Percentiles rank a stretch among this genome's conserved stretches.
Conservation (phyloP, 1,140 invertebrate genomes). For the Sycobia sp. region DNA sequence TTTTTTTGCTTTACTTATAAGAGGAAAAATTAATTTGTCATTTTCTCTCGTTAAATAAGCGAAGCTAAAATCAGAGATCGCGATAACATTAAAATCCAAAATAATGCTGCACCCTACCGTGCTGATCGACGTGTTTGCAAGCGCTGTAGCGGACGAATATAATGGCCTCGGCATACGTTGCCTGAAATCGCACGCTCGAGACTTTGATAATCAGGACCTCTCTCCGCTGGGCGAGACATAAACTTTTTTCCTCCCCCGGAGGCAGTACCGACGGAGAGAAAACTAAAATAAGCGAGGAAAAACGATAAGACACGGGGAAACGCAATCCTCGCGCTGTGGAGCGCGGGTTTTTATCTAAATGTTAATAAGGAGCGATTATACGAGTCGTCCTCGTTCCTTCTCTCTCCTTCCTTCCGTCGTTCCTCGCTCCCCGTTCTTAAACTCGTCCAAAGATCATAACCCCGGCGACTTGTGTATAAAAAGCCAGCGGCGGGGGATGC, state of each 20-base stretch:
- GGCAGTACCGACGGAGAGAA: not conserved
- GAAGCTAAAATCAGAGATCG: too few relatives aligned
- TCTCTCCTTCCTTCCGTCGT: too few relatives aligned
- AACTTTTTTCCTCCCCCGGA: slow-evolving; percentile 10
- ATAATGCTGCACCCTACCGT: too few relatives aligned
- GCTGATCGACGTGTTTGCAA: too few relatives aligned
- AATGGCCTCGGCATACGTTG: too few relatives aligned
- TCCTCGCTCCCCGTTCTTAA: not conserved
- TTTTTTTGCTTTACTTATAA: too few relatives aligned
- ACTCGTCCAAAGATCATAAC: slow-evolving; percentile 34
- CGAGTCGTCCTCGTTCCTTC: too few relatives aligned
- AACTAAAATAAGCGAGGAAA: not conserved
- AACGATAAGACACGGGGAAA: not conserved
- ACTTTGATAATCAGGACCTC: slow-evolving; percentile 33
- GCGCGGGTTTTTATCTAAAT: slow-evolving; percentile 58
- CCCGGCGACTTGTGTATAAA: slow-evolving; percentile 13
- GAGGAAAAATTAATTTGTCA: too few relatives aligned
- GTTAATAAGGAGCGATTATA: slow-evolving; percentile 49
- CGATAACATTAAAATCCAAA: too few relatives aligned
- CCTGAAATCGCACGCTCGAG: slow-evolving; percentile 44
- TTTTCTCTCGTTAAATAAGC: too few relatives aligned
- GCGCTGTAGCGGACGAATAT: too few relatives aligned
- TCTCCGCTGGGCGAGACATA: not conserved
- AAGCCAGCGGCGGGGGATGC: not conserved
- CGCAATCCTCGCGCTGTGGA: slow-evolving; percentile 44